A percentile compares a stretch with the other conserved stretches of the same genome.
Conservation (phyloP, 2,888 invertebrate species). For the Eupithecia inturbata region DNA sequence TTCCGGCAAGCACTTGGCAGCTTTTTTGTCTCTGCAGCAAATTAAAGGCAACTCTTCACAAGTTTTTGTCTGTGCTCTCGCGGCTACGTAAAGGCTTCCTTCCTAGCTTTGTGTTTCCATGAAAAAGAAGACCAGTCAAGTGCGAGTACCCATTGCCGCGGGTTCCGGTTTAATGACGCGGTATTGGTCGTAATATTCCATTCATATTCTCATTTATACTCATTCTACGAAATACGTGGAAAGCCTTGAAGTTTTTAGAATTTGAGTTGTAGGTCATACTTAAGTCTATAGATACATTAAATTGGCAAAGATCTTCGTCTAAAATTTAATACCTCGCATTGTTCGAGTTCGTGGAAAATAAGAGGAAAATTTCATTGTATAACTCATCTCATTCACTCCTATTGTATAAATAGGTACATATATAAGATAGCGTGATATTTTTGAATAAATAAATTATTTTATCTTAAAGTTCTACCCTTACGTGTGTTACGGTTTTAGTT, state of each 20-base stretch:
- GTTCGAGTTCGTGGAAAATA: background rate
- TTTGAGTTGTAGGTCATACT: background rate
- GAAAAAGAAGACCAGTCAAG: background rate
- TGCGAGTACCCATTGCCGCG: background rate
- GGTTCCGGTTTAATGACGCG: background rate
- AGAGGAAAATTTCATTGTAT: background rate
- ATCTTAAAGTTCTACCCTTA: background rate
- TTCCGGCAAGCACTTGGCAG: slow-evolving; percentile 3
- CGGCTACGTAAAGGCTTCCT: slow-evolving; percentile 2
- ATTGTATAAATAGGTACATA: no score
- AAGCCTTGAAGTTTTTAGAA: background rate
- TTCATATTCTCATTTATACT: background rate
- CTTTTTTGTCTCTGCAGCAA: background rate
- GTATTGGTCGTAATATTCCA: background rate
- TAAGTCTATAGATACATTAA: background rate
- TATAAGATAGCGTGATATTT: no score
- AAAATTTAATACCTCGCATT: background rate
- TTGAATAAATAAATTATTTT: background rate
- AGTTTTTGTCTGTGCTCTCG: slow-evolving; percentile 2
- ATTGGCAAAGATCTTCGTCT: no score
- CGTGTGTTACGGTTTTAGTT: background rate
- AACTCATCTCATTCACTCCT: no score
- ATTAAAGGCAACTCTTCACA: slow-evolving; percentile 7
- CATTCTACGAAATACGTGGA: background rate
- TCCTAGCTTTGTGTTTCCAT: background rate